Conservation (phyloP, 2,888 invertebrate genomes). For the Thecophora atra region DNA sequence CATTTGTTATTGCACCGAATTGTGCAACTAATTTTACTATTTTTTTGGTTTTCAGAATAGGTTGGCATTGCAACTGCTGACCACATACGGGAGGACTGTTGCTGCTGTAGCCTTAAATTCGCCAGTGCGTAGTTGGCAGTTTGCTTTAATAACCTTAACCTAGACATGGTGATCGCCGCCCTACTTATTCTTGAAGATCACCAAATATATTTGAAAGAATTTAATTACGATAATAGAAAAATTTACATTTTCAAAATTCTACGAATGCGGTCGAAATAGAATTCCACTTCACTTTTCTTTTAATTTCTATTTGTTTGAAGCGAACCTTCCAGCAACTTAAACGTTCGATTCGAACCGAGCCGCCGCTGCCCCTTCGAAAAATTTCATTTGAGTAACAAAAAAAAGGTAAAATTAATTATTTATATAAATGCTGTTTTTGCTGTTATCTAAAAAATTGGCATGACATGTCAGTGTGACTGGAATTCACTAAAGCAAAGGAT, state of each 20-base stretch:
- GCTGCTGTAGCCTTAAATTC: conserved; percentile 10
- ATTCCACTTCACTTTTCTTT: no score
- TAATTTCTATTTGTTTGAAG: no score
- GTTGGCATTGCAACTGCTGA: neutral
- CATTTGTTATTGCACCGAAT: neutral
- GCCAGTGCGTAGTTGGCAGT: neutral
- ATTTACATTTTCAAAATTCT: conserved; percentile 10
- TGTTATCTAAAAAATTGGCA: no score
- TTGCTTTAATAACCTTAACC: conserved; percentile 15
- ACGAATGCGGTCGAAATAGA: no score
- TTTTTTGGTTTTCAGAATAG: neutral
- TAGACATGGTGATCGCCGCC: conserved; percentile 15
- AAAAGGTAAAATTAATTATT: no score
- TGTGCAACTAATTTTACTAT: neutral
- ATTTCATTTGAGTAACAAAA: no score
- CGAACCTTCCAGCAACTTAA: no score
- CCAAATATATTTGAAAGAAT: conserved; percentile 4
- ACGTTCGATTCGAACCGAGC: no score
- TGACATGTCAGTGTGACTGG: no score
- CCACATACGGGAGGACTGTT: neutral
- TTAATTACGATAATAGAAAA: neutral
- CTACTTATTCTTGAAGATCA: neutral
- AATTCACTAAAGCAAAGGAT: no score
- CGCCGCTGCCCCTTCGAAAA: no score
- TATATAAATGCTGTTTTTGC: no score